Evolutionary conservation across 2,113 vertebrate species (phyloP), one percentile per base, ranked within the genome.

Genomic region (Rafetus swinhoei): DNA sequence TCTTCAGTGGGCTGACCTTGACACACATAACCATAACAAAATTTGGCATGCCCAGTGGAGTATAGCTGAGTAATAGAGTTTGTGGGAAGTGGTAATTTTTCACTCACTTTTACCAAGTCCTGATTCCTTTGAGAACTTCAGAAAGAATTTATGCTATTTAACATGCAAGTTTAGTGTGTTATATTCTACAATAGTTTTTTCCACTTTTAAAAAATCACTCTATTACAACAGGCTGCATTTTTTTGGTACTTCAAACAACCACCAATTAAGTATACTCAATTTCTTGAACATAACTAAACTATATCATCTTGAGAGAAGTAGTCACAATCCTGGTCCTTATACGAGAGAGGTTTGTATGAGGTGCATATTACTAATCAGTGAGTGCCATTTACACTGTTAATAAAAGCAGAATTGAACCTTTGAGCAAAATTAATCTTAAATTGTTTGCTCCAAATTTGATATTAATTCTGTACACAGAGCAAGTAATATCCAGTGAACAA

Each of bases 371-470:
- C 94, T 90, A 86, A 72, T 92, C 83, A 81, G 9, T 81, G 76
- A 50, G 22, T 50, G 21, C n/a, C n/a, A 21, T 72, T 72, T 72
- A 35, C 16, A 72, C 16, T 35, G 4, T 93, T 94, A 92, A 92
- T 93, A 90, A 87, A 95, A 90, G 94, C 14, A 84, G 53, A 29
- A 92, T 83, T 9, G 65, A 72, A 35, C 18, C 32, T 21, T 88
- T 93, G 90, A 96, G 87, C 76, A 89, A 93, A 96, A 96, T 94
- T 57, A 94, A 88, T 22, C 65, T 81, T 93, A 87, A 94, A 88
- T 88, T 85, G 85, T 79, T 52, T 12, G 25, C 83, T 82, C 89
- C 84, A 87, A 80, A 88, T 77, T 91, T 62, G 91, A 85, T 79
- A 32, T 93, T 72, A 83, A 86, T 88, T 93, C 93, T 91, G 80